Evolutionary conservation across 2,113 vertebrate genomes (phyloP), one percentile per base, ranked within the genome.

Genomic region (Apteryx mantelli): DNA sequence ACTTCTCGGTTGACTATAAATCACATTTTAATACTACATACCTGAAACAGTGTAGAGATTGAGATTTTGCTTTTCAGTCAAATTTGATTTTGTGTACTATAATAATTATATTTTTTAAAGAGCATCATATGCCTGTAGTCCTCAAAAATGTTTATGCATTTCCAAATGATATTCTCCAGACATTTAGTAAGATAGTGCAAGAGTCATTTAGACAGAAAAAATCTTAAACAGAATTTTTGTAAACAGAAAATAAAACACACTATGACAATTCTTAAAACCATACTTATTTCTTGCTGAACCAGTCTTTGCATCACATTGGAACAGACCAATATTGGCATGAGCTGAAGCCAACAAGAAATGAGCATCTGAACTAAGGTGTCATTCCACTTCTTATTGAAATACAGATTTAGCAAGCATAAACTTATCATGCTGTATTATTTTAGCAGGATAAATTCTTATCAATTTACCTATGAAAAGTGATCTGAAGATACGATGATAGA

Each of bases 91-190:
- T 78, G 24, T 84, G 42, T 71, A 91, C 78, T 53, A 15, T 40
- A 91, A 53, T n/a, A 69, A 24, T 80, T 77, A 42, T 42, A 25
- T 92, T 94, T 95, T 81, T 69, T 86, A 92, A 81, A 87, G 56
- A 84, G 38, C 25, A 79, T 64, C n/a, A 36, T n/a, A 56, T 73
- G 79, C 42, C 38, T 84, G 38, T 64, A 71, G 13, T 42, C 48
- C 65, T 76, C 52, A 89, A 92, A 92, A 93, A 82, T 73, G 4
- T 82, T 52, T 69, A 71, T 79, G 61, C 2, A 2, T 85, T 92
- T 82, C 32, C 36, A 95, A 42, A 11, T n/a, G 61, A 48, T 1
- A 1, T 36, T 84, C 42, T 19, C 20, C 61, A 38, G 68, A 61
- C 19, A 17, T 85, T 88, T 87, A 89, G 24, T 44, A 73, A 76